These are phyloP conservation scores for Oryzias javanicus DNA, from an alignment of 2,113 vertebrate species.

Conservation along the genomic window DNA sequence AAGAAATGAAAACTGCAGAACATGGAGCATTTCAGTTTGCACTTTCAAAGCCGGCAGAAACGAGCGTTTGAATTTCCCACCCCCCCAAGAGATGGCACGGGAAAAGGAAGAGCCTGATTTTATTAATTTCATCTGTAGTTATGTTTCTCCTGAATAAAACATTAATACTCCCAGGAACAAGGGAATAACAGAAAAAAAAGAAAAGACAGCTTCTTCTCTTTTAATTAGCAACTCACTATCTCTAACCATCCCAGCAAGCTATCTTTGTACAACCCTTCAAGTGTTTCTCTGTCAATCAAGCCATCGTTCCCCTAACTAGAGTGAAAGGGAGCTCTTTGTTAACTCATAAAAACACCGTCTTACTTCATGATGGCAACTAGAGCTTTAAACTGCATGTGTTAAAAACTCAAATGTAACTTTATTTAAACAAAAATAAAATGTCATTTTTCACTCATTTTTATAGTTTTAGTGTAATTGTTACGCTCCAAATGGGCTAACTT, in stretches of 20 bases:
- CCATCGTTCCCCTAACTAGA: slow-evolving; percentile 47
- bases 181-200: slow-evolving; percentile 73
- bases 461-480: slow-evolving; percentile 12
- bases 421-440: slow-evolving; percentile 15
- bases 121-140: slow-evolving; percentile 81
- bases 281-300: slow-evolving; percentile 73
- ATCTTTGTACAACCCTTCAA: slow-evolving; percentile 70
- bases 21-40: slow-evolving; percentile 76
- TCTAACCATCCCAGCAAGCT: slow-evolving; percentile 60
- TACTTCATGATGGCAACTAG: slow-evolving; percentile 42
- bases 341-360: slow-evolving; percentile 56
- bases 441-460: slow-evolving; percentile 15
- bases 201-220: slow-evolving; percentile 74
- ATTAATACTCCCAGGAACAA: slow-evolving; percentile 77
- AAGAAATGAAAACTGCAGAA: slow-evolving; percentile 76
- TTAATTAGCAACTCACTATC: slow-evolving; percentile 71
- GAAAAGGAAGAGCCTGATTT: slow-evolving; percentile 75
- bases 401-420: slow-evolving; percentile 39
- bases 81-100: slow-evolving; percentile 72
- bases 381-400: slow-evolving; percentile 50
- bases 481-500: slow-evolving; percentile 22
- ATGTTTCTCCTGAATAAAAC: slow-evolving; percentile 80
- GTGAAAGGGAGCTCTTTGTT: slow-evolving; percentile 65
- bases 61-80: slow-evolving; percentile 73
- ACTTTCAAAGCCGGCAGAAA: slow-evolving; percentile 74